Evolutionary conservation across 2,797 vertebrate genomes (phyloP).

Genomic region (Mustela erminea): DNA sequence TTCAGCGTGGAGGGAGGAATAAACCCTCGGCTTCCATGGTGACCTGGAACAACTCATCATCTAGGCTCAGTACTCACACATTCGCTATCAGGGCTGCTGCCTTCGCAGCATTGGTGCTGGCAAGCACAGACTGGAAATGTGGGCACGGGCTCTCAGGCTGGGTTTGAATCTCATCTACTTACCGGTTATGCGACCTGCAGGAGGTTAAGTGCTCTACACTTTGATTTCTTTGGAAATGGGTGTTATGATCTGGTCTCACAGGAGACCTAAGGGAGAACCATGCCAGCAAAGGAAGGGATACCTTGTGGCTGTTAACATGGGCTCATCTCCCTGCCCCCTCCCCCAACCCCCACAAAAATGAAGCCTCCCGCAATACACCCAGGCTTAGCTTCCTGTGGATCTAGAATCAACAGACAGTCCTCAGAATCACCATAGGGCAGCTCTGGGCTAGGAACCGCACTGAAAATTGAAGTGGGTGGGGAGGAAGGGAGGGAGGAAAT

Average conservation of each 20-base stretch:
- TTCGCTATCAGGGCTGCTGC: rapidly evolving
- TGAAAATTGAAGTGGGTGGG: rapidly evolving
- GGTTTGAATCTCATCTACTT: neutral
- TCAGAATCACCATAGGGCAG: neutral
- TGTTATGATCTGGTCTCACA: too few species aligned
- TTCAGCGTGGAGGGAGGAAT: neutral
- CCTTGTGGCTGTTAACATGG: neutral
- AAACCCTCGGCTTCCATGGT: neutral
- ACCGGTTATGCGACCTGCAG: neutral
- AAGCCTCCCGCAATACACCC: neutral
- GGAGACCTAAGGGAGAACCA: neutral
- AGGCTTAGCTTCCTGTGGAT: neutral
- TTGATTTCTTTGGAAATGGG: neutral
- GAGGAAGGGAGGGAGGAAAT: neutral
- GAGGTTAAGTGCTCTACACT: neutral
- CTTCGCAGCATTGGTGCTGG: rapidly evolving
- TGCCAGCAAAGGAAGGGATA: neutral
- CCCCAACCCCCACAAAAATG: neutral
- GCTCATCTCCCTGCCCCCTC: neutral
- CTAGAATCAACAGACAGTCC: neutral
- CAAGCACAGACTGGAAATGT: neutral
- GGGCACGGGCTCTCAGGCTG: neutral
- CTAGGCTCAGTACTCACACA: neutral
- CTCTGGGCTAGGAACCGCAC: neutral
- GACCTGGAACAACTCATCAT: neutral